Evolutionary conservation across 2,888 invertebrate species (phyloP), one percentile per base, ranked within the genome.

Genomic region (Nezara viridula): DNA sequence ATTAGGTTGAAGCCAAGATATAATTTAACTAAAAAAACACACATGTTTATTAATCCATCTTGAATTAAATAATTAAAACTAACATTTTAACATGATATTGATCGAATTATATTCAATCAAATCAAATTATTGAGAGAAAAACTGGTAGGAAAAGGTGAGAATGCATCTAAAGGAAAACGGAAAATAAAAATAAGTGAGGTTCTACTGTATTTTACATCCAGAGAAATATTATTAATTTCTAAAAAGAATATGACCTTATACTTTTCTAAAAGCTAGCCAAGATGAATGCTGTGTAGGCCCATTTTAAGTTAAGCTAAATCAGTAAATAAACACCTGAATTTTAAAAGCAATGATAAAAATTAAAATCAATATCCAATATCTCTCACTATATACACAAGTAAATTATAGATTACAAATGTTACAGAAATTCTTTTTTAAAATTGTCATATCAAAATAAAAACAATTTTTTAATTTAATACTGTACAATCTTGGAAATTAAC

Each of bases 401-500:
- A 66, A 60, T 60, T 27, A 66, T 32, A 66, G 32, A 19, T 66
- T 66, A 37, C 19, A 66, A 32, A 32, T 27, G 60, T 19, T 66
- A 32, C 14, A 7, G 5, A 10, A 55, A n/a, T 55, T 14, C 32
- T 37, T 32, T 32, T 32, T 66, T 66, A 32, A 10, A 32, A 19
- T 32, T 27, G 1, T 66, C 9, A 66, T 32, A 66, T 66, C 66
- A 66, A 66, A 66, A 66, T 32, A 32, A 66, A 66, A 66, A 19
- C 32, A 32, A 6, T 66, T 66, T 32, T 16, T 66, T 5, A 66
- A 66, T 66, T 66, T 66, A 66, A 66, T 66, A 66, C 66, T 66
- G 66, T 66, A 60, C 60, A 32, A 66, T 66, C 66, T 66, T 66
- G 32, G 66, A 66, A 32, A 66, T 32, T 66, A 66, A 66, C 32